These are phyloP conservation scores for Phrynocephalus versicolor DNA, from an alignment of 2,113 vertebrate species.

Conservation along the genomic window DNA sequence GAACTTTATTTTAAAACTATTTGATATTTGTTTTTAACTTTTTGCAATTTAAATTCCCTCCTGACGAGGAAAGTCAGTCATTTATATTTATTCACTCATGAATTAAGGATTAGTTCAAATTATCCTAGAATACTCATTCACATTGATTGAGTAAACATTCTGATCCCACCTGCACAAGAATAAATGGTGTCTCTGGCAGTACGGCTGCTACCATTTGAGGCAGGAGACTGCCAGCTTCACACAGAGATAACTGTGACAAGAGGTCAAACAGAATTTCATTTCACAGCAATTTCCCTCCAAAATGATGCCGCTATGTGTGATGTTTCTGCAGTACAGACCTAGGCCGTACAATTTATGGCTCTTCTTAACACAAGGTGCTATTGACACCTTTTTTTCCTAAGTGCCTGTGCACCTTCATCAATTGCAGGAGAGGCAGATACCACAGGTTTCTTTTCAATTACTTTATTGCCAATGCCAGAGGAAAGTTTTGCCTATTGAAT, in stretches of 20 bases:
- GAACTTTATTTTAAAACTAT: constrained; percentile 16
- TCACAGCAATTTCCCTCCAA: not conserved
- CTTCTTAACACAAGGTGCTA: not conserved
- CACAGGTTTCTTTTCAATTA: not conserved
- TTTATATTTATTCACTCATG: constrained; percentile 31
- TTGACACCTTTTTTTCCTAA: not conserved
- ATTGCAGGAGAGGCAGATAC: not conserved
- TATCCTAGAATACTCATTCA: constrained; percentile 34
- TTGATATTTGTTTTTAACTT: not conserved
- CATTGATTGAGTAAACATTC: constrained; percentile 32
- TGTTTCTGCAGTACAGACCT: not conserved
- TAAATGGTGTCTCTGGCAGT: fast-evolving
- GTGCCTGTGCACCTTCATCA: not conserved
- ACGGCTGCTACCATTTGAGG: not conserved
- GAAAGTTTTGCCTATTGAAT: not conserved
- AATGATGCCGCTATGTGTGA: constrained; percentile 5
- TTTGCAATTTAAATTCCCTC: constrained; percentile 22
- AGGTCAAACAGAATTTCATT: not conserved
- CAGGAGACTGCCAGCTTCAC: constrained; percentile 1
- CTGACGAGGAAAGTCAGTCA: not conserved
- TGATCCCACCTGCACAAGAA: constrained; percentile 8
- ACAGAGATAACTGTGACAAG: constrained; percentile 9
- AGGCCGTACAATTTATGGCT: not conserved
- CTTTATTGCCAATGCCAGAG: not conserved
- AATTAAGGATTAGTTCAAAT: constrained; percentile 42